Evolutionary conservation across 2,797 vertebrate genomes (phyloP), one percentile per base, ranked within the genome.

Genomic region (Chrysocyon brachyurus): DNA sequence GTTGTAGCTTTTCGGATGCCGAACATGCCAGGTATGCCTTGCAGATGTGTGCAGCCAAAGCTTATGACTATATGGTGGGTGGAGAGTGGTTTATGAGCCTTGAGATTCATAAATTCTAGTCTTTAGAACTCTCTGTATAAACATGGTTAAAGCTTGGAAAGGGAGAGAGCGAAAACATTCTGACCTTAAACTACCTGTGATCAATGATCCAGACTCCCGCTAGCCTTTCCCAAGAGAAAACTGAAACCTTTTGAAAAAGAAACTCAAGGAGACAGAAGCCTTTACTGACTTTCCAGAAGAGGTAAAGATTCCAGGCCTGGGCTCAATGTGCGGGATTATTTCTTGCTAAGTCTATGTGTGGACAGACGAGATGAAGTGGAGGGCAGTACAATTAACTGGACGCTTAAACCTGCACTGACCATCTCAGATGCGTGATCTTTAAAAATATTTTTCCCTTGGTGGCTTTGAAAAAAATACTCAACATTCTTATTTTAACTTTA

Each of bases 161-260:
- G 78, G 63, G 82, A 89, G 72, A 84, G 66, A 75, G 57, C 86
- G 56, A 96, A 87, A 95, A 94, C 24, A 79, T 86, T 94, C 73
- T 97, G 96, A 97, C 93, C 96, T 97, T 91, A 97, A 97, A 94
- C 90, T 97, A 96, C 97, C 96, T 87, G 31, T 64, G 68, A 96
- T 95, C 87, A 56, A 79, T 54, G 92, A 96, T 92, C 72, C 92
- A 88, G 90, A 91, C 46, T 94, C 82, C 59, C 19, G 72, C 68
- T 75, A 15, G 59, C 40, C 21, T 64, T 49, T 91, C 96, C 96
- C 79, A 79, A 88, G 93, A 96, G 96, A 96, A 97, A 97, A 94
- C 17, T 22, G 96, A 97, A 97, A 97, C 88, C 92, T 94, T 95
- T 68, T 93, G 91, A 95, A 97, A 77, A 66, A 93, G 97, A 97